These are phyloP conservation scores for Sericinus montela DNA, from an alignment of 2,888 invertebrate genomes.

Conservation along the genomic window DNA sequence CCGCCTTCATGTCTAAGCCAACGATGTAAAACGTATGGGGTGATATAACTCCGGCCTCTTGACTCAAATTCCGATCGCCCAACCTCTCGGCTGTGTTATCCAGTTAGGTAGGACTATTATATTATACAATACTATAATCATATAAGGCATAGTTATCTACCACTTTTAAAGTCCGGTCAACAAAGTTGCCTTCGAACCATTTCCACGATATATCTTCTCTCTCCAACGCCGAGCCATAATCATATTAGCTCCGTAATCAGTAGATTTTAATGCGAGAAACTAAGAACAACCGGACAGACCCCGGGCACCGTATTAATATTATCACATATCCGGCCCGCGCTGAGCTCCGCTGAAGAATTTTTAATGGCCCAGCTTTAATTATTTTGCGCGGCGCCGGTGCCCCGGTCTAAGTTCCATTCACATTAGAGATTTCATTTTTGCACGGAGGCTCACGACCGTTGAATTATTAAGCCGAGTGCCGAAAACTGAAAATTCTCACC, in stretches of 20 bases:
- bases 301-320: slow-evolving; percentile 70
- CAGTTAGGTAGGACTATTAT: no score
- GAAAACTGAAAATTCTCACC: slow-evolving; percentile 74
- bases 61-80: no score
- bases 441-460: slow-evolving; percentile 44
- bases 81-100: no score
- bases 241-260: slow-evolving; percentile 28
- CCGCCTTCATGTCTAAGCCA: no score
- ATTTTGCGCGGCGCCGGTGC: slow-evolving; percentile 64
- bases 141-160: no score
- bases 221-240: neutral
- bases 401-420: slow-evolving; percentile 71
- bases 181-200: no score
- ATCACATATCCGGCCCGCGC: slow-evolving; percentile 72
- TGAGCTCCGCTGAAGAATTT: slow-evolving; percentile 73
- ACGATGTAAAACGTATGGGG: no score
- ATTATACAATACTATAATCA: no score
- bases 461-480: slow-evolving; percentile 59
- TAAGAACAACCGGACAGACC: slow-evolving; percentile 42
- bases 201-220: no score
- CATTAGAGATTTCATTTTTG: slow-evolving; percentile 78
- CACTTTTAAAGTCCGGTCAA: no score
- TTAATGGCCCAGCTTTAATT: slow-evolving; percentile 77
- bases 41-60: no score
- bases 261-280: slow-evolving; percentile 33